These are phyloP conservation scores for Habroteleia sp. DNA, from an alignment of 2,888 invertebrate genomes.

Conservation along the genomic window DNA sequence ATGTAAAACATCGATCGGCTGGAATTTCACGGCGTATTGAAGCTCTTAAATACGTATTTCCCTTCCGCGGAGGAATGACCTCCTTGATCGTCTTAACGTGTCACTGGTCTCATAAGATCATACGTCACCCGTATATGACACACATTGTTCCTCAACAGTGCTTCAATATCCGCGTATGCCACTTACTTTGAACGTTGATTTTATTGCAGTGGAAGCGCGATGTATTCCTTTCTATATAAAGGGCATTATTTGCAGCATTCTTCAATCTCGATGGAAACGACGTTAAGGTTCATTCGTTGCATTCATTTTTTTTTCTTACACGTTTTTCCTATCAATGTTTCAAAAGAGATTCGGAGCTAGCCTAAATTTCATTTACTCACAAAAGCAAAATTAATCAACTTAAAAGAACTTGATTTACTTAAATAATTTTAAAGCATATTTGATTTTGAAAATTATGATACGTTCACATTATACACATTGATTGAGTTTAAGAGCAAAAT, in stretches of 20 bases:
- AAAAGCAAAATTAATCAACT: constrained; percentile 1
- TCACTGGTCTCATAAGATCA: constrained; percentile 47
- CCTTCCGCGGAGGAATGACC: constrained; percentile 35
- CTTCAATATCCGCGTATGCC: constrained; percentile 7
- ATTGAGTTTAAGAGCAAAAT: background rate
- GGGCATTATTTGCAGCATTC: constrained; percentile 15
- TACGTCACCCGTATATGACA: constrained; percentile 33
- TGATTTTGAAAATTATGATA: constrained; percentile 1
- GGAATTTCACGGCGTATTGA: constrained; percentile 8
- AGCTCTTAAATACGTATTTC: constrained; percentile 43
- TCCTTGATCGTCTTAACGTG: constrained; percentile 34
- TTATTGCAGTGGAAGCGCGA: constrained; percentile 24
- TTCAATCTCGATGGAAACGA: constrained; percentile 4
- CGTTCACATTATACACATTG: constrained; percentile 3
- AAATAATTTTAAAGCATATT: constrained; percentile 1
- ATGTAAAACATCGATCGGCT: constrained; percentile 25
- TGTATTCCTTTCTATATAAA: background rate
- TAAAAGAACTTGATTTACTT: too few species aligned
- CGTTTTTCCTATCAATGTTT: background rate
- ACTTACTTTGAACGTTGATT: constrained; percentile 35
- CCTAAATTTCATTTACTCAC: constrained; percentile 2
- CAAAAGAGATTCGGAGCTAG: background rate
- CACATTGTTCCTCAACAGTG: constrained; percentile 15
- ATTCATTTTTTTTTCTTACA: background rate
- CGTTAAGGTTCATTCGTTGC: background rate